Evolutionary conservation across 2,113 vertebrate genomes (phyloP).

Genomic region (Tyrannus savana): DNA sequence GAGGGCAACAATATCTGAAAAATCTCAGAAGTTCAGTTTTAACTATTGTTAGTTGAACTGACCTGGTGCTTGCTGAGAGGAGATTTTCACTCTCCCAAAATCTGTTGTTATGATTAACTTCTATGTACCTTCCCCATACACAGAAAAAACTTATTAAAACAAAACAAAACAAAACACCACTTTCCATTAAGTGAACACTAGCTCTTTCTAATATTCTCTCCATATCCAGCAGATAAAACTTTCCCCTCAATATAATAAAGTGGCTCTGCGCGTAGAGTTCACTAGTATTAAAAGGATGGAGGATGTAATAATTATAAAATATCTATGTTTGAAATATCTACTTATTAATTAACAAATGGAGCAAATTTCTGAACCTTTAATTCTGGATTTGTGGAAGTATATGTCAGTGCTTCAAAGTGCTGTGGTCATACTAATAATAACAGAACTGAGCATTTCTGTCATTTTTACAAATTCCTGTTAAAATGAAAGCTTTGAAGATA

Average conservation of each 20-base stretch:
- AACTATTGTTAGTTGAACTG: not conserved
- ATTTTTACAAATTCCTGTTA: not conserved
- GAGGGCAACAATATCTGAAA: not conserved
- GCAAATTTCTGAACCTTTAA: not conserved
- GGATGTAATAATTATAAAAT: not conserved
- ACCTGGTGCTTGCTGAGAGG: not conserved
- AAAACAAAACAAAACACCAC: too few species aligned
- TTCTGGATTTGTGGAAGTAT: not conserved
- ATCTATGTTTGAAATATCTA: not conserved
- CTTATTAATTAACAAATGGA: not conserved
- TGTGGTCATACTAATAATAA: not conserved
- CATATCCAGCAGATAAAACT: not conserved
- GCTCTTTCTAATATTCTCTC: not conserved
- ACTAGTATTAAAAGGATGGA: not conserved
- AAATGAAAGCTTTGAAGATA: not conserved
- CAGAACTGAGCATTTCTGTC: not conserved
- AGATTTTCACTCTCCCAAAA: not conserved
- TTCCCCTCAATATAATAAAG: not conserved
- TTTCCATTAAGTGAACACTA: not conserved
- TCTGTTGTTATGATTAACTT: not conserved
- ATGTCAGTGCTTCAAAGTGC: not conserved
- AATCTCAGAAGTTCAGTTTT: not conserved
- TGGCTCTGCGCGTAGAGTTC: not conserved
- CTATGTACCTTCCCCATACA: fast-evolving
- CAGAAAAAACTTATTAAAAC: not conserved